Base-by-base conservation (phyloP, 2,797 vertebrate species). In the Falco concolor region DNA sequence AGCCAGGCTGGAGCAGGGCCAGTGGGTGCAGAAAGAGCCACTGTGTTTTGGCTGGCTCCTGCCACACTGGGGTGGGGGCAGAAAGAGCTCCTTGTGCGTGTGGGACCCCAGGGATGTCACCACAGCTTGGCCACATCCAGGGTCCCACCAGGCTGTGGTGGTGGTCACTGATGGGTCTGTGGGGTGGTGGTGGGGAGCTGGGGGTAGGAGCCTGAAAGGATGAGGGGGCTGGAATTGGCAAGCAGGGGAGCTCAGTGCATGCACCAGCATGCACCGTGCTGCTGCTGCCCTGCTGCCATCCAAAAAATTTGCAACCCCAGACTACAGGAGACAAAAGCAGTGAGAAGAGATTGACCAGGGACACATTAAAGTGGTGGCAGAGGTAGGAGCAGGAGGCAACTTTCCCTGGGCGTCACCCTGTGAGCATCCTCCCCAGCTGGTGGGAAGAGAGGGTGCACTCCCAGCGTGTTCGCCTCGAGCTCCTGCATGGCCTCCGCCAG, bases 391-490 rank as follows among this genome's bases (percentile, higher is more conserved):
- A 63, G 49, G 32, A 91, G 20, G 34, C 52, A 45, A 21, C 56
- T 85, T 80, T 65, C 23, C 21, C n/a, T n/a, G 44, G 24, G 22
- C 9, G 5, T 44, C 7, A 11, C 21, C 17, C 25, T 87, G 28
- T 0, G 3, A 63, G n/a, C 49, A 56, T 61, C 32, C 9, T 60
- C 14, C 45, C 45, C 40, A 21, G 45, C 23, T 1, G 0, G n/a
- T 24, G 30, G 32, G 53, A 84, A 67, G 30, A 19, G n/a, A 47
- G 38, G 34, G 19, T 3, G 3, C 1, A 0, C 12, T 68, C 12
- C 56, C 0, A 1, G 8, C 1, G 0, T 2, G 0, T 53, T 64
- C 47, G 21, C 17, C 38, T 34, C 1, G 0, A 1, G 9, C 8
- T 83, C 42, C 72, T 4, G 3, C 44, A 13, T 1, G 4, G 45